Base-by-base conservation (phyloP, 2,888 invertebrate species). In the Plagodis dolabraria region DNA sequence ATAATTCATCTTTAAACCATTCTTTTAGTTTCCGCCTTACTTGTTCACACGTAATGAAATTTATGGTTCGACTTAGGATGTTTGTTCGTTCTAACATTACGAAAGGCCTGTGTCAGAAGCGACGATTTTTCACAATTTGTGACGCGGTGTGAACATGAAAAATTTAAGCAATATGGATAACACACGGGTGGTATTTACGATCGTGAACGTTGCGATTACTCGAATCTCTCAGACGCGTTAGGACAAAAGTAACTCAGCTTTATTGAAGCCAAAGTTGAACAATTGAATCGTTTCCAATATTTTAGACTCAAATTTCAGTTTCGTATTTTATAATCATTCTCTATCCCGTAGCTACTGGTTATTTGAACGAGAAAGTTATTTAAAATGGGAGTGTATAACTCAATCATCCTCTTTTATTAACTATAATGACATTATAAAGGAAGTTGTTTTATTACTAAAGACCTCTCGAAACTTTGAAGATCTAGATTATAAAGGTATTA, bases 101-200 rank as follows among this genome's bases (percentile, higher is more conserved):
- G 56, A 57, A 63, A 62, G 52, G 58, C 56, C 56, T 62, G 59
- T 60, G 66, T 68, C 60, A 69, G 68, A 73, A 67, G 65, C 65
- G 68, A 67, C 71, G 61, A 80, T 80, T 79, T 76, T 75, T 81
- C 76, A 79, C 74, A 77, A 77, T 80, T 79, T 79, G 74, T 74
- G 72, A 76, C 70, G 72, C 70, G 56, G 51, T 53, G 64, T 65
- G 70, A 71, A 70, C 72, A 65, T 69, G 71, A 73, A 64, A 68
- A 69, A 76, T 77, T 68, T 62, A 42, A 38, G 58, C 66, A 69
- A 68, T 69, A 63, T 57, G 43, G 12, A 48, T 45, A 62, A 65
- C 56, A 60, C 56, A 63, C 56, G 63, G 56, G 45, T 40, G 47
- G 52, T 55, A 63, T 55, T 63, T 57, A 61, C 46, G 54, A 59